Base-by-base conservation (phyloP, 2,888 invertebrate genomes). In the Macropis europaea region DNA sequence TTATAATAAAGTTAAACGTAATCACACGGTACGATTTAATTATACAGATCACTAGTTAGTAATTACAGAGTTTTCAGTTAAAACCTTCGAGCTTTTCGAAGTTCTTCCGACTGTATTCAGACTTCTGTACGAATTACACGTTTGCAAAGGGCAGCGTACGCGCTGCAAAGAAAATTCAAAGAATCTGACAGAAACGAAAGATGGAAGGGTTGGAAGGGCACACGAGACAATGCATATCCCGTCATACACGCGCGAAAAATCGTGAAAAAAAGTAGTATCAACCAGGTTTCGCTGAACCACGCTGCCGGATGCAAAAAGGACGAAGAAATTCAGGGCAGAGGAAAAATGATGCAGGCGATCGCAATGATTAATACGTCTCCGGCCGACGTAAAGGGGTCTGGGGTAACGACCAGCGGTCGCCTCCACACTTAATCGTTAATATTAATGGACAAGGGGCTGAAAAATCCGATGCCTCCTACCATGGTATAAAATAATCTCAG, bases 281-380 rank as follows among this genome's bases (percentile, higher is more conserved):
- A 47, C 30, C 38, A n/a, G 50, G 17, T 57, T 48, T 38, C 28
- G 9, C 28, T 22, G n/a, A 24, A 19, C 45, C 22, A 26, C 36
- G 5, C 17, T 17, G 50, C 24, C 52, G 9, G 68, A 30, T 38
- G 45, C 19, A 42, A 59, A 48, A 59, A 66, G 60, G 45, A n/a
- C n/a, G 22, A 38, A 45, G 60, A 60, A 52, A 43, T 17, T 24
- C 13, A 42, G 22, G 34, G 15, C 19, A 3, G 26, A 30, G 60
- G 53, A 60, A 68, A 68, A 36, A 57, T 52, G 68, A 57, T 43
- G 54, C 47, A 30, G 54, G 26, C 13, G 42, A 7, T 40, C 48
- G 52, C 22, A 34, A 32, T 60, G 60, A 70, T 70, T 70, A 68
- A 68, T 70, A 69, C 30, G 40, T 42, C 48, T 19, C 32, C 32